phyloP scores from a whole-genome alignment of 1,140 invertebrate genomes.

The Dendrolimus punctatus region DNA sequence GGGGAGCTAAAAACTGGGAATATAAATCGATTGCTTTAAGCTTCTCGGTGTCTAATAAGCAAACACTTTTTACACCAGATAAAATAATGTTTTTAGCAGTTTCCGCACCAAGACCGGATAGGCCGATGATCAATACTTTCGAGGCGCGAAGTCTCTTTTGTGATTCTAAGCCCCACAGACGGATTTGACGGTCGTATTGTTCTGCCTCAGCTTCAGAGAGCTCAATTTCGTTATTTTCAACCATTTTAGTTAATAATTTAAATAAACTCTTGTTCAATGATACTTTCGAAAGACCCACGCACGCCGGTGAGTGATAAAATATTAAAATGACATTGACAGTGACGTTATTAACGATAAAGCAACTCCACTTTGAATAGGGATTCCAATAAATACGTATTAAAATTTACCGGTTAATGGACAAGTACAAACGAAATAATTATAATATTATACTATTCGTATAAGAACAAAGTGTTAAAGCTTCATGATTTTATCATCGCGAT shows the following conservation, averaged over 20 bases:
- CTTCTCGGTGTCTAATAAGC: conserved; percentile 86
- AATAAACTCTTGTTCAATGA: neutral
- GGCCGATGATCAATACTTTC: conserved; percentile 89
- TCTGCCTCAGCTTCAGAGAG: conserved; percentile 93
- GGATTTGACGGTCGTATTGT: conserved; percentile 97
- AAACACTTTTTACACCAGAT: conserved; percentile 92
- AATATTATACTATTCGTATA: no score
- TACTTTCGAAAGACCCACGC: neutral
- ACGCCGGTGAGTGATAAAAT: conserved; percentile 5
- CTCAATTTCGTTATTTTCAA: conserved; percentile 72
- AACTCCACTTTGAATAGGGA: no score
- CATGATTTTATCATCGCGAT: no score
- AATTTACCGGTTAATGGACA: no score
- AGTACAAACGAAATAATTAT: no score
- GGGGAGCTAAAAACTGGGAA: conserved; percentile 85
- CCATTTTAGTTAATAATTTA: conserved; percentile 56
- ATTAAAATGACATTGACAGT: no score
- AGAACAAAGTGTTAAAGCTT: no score
- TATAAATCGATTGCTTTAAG: conserved; percentile 82
- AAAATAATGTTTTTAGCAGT: conserved; percentile 97
- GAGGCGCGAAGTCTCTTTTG: conserved; percentile 94
- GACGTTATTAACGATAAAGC: no score
- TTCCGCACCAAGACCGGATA: conserved; percentile 94
- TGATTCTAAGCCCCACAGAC: conserved; percentile 97
- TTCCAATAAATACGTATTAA: no score